Base-by-base conservation (phyloP, 2,113 vertebrate genomes). In the Dipodomys spectabilis region DNA sequence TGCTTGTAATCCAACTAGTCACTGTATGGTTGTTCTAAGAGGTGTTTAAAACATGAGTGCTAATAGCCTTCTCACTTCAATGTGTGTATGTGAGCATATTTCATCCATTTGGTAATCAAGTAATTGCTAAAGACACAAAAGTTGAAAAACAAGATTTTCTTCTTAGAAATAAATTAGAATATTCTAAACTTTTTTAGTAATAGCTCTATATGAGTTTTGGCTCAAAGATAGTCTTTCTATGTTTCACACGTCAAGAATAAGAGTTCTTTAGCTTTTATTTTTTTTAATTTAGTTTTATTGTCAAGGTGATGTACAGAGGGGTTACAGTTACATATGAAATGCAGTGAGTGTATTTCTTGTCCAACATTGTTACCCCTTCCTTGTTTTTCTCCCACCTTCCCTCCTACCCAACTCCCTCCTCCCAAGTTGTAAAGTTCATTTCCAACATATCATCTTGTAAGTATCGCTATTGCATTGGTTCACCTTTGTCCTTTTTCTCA, bases 31-130 rank as follows among this genome's bases (percentile, higher is more conserved):
- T 94, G 90, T 90, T 94, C 92, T 86, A 6, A 69, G 44, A n/a
- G n/a, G 13, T 93, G 30, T 95, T n/a, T 79, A 73, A 78, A 62
- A 62, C 68, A 7, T n/a, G 64, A 64, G 73, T 95, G 69, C n/a
- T 93, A 78, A 90, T 82, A 75, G 79, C 89, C 74, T 86, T 82
- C 67, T 80, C 53, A 73, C 81, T 94, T 53, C 85, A 90, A 45
- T 53, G 57, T 88, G 73, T 60, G 35, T 74, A 83, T 72, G 7
- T 15, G 67, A 93, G 53, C 32, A 67, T 69, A 44, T 82, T 90
- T 69, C 91, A 90, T 96, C 81, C 92, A 71, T 83, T 80, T 80
- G 45, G 23, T 86, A 68, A 96, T 78, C 35, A 95, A 71, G 78
- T 93, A 28, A 86, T 95, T 82, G 49, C 88, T 74, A 90, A 71